phyloP scores from a whole-genome alignment of 1,140 invertebrate species.

The Neodiprion fabricii region DNA sequence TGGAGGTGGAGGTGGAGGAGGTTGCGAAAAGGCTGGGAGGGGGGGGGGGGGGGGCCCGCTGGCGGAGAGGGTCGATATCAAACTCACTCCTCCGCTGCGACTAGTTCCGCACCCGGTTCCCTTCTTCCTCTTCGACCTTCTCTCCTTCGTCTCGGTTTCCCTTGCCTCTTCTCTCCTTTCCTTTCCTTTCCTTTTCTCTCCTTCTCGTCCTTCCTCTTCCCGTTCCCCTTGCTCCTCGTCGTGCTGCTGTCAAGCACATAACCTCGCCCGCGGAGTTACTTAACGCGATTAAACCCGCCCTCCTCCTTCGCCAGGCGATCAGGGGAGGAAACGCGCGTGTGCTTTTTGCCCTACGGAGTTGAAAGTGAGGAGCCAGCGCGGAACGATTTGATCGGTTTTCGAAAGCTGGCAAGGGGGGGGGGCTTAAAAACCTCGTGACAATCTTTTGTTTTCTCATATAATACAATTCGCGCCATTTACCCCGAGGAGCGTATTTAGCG shows the following conservation, averaged over 20 bases:
- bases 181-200: constrained; percentile 16
- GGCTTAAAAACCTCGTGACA: too few species aligned
- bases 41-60: not conserved
- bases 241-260: constrained; percentile 1
- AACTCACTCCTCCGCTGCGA: constrained; percentile 25
- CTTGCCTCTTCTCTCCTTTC: constrained; percentile 9
- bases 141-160: constrained; percentile 17
- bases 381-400: too few species aligned
- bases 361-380: too few species aligned
- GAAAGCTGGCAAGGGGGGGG: too few species aligned
- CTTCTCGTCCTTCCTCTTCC: constrained; percentile 14
- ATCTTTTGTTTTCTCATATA: too few species aligned
- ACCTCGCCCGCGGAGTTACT: constrained; percentile 25
- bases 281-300: constrained; percentile 29
- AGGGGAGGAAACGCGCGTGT: not conserved
- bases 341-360: not conserved
- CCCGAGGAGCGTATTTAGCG: too few species aligned
- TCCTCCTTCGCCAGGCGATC: not conserved
- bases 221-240: not conserved
- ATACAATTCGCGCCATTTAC: too few species aligned
- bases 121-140: constrained; percentile 31
- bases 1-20: not conserved
- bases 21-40: not conserved
- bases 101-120: constrained; percentile 30
- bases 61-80: constrained; percentile 19